Evolutionary conservation across 2,888 invertebrate species (phyloP).

Genomic region (Diploptera punctata): DNA sequence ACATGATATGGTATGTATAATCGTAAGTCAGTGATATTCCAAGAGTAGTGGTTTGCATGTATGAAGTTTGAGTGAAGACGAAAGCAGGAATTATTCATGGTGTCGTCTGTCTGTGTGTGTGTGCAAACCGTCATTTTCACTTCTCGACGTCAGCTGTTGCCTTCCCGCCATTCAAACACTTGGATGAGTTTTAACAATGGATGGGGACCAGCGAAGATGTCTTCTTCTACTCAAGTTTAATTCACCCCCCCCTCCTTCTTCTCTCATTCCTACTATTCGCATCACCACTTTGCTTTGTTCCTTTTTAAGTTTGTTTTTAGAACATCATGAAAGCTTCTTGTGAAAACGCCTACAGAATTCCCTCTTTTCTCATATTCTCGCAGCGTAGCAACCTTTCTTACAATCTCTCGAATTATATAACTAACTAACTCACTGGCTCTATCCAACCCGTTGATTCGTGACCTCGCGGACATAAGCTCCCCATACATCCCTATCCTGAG

Average conservation of each 20-base stretch:
- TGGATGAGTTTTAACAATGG: conserved; percentile 12
- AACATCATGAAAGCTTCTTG: background rate
- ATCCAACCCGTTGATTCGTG: too few species aligned
- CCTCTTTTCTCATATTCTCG: background rate
- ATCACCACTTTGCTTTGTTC: conserved; percentile 4
- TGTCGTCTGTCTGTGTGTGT: background rate
- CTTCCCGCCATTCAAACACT: conserved; percentile 17
- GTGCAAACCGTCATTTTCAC: conserved; percentile 16
- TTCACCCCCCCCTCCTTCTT: background rate
- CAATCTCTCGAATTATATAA: too few species aligned
- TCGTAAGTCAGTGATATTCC: too few species aligned
- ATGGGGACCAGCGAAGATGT: conserved; percentile 6
- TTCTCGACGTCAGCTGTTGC: conserved; percentile 19
- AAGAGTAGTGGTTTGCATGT: background rate
- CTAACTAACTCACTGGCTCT: too few species aligned
- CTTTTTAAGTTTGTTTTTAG: conserved; percentile 13
- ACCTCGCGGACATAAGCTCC: too few species aligned
- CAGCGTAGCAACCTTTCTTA: too few species aligned
- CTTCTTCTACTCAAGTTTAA: conserved; percentile 15
- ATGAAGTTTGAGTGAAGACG: background rate
- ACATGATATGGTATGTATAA: too few species aligned
- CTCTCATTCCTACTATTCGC: background rate
- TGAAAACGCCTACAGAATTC: background rate
- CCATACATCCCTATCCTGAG: too few species aligned
- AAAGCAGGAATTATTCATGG: conserved; percentile 18